Conservation (phyloP, 2,888 invertebrate genomes). For the Tenthredo scrophulariae region DNA sequence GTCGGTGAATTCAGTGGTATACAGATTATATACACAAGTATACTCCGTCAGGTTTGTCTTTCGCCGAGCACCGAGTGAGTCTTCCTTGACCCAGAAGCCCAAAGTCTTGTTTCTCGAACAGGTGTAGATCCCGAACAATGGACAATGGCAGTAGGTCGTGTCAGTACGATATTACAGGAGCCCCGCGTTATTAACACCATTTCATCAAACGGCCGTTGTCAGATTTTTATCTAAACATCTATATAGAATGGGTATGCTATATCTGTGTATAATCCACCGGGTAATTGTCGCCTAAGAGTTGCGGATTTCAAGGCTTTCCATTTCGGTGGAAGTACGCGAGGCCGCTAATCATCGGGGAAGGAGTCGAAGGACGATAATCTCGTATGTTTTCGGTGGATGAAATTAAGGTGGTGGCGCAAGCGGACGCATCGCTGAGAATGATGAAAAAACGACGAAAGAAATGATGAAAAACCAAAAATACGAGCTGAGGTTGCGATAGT, state of each 20-base stretch:
- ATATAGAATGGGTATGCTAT: not conserved
- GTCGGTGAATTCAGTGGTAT: not conserved
- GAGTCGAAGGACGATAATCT: constrained; percentile 15
- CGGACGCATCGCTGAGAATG: not conserved
- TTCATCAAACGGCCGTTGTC: not conserved
- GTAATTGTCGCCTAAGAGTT: constrained; percentile 36
- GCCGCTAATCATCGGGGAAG: not conserved
- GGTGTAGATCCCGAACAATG: constrained; percentile 60
- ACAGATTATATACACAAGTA: not conserved
- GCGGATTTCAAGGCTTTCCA: not conserved
- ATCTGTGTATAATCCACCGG: not conserved
- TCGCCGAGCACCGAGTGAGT: constrained; percentile 23
- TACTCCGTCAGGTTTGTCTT: not conserved
- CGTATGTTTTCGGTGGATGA: not conserved
- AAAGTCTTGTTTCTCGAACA: constrained; percentile 56
- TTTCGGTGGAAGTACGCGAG: not conserved
- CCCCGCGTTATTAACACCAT: constrained; percentile 38
- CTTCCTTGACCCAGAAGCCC: constrained; percentile 61
- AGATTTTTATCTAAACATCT: not conserved
- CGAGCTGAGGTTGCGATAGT: constrained; percentile 28
- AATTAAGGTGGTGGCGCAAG: not conserved
- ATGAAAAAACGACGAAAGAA: not conserved
- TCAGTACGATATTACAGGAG: constrained; percentile 40
- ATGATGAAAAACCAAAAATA: not conserved
- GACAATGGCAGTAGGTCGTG: constrained; percentile 57